Conservation (phyloP, 2,797 vertebrate species). For the Fringilla coelebs region DNA sequence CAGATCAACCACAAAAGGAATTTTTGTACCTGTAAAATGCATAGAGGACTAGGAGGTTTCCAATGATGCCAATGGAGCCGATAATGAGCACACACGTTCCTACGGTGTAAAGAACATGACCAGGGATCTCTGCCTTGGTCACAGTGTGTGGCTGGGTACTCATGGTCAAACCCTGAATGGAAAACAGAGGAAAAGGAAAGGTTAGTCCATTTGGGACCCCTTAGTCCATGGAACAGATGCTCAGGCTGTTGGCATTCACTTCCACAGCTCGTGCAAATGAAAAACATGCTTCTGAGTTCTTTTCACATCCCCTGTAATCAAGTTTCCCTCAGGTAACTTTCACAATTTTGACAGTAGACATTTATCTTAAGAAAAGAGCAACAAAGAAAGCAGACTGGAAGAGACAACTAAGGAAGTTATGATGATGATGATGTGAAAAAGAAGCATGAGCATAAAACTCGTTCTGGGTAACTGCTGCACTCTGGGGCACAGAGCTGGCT, state of each 20-base stretch:
- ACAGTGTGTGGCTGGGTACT: background rate
- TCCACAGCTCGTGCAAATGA: background rate
- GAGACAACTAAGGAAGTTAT: background rate
- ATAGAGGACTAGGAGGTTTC: conserved; percentile 72
- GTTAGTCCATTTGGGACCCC: background rate
- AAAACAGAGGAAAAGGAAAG: background rate
- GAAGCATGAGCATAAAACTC: fast-evolving
- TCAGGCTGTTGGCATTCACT: background rate
- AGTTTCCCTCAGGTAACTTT: background rate
- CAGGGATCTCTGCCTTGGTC: conserved; percentile 51
- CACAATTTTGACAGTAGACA: background rate
- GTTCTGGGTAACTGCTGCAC: background rate
- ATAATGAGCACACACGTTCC: conserved; percentile 70
- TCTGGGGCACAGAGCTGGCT: background rate
- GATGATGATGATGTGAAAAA: background rate
- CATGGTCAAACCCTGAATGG: conserved; percentile 44
- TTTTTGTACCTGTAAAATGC: conserved; percentile 70
- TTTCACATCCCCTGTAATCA: background rate
- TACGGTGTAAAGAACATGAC: conserved; percentile 51
- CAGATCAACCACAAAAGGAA: background rate
- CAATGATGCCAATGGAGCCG: conserved; percentile 63
- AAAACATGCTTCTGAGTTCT: background rate
- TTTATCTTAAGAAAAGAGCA: background rate
- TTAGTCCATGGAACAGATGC: background rate
- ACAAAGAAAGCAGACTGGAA: background rate